A percentile compares a stretch with the other conserved stretches of the same genome.
These are phyloP conservation scores for Bufo bufo DNA, from an alignment of 2,113 vertebrate genomes.

Conservation along the genomic window DNA sequence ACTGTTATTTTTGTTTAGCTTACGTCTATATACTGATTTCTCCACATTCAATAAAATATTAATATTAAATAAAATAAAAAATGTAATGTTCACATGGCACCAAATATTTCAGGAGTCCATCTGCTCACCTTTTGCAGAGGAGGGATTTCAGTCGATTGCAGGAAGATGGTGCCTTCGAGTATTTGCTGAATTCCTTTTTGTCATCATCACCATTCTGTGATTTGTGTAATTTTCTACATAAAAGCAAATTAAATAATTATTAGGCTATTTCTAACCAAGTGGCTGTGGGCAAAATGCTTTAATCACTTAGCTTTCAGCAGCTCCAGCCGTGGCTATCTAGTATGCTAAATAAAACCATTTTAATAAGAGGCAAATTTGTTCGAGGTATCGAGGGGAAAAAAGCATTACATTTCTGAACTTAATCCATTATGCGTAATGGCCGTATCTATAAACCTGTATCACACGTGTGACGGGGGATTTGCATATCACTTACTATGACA, in stretches of 20 bases:
- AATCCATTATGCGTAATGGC: not conserved
- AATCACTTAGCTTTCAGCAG: not conserved
- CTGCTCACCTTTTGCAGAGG: conserved; percentile 13
- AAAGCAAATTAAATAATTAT: conserved; percentile 42
- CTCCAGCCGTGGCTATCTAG: not conserved
- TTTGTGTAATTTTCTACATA: conserved; percentile 76
- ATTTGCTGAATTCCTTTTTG: conserved; percentile 65
- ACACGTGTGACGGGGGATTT: not conserved
- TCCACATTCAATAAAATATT: not conserved
- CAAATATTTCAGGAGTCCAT: not conserved
- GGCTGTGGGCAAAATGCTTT: not conserved
- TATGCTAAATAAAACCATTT: conserved; percentile 2
- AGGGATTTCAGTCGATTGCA: conserved; percentile 11
- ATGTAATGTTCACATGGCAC: not conserved
- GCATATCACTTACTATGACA: not conserved
- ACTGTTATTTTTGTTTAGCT: not conserved
- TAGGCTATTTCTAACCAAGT: not conserved
- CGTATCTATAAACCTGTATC: not conserved
- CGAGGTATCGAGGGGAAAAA: not conserved
- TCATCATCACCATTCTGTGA: conserved; percentile 70
- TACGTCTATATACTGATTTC: not conserved
- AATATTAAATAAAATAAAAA: not conserved
- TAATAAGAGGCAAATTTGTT: not conserved
- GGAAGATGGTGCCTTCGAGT: conserved; percentile 64
- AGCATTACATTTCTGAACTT: not conserved